Conservation (phyloP, 2,113 vertebrate genomes). For the Choloepus hoffmanni region DNA sequence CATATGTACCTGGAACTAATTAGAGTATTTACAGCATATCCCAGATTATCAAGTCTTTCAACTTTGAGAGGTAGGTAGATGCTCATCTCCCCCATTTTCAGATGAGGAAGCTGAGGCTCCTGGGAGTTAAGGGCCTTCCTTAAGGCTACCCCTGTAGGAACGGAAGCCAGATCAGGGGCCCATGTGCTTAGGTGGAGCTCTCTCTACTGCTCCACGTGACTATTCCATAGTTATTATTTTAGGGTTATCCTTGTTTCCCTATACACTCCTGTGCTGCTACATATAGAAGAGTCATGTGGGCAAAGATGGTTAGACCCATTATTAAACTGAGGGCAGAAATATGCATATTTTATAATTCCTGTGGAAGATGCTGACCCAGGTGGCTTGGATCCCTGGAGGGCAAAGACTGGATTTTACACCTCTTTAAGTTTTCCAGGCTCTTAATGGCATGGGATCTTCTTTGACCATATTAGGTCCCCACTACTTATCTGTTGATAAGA, state of each 20-base stretch:
- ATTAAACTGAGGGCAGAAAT: neutral
- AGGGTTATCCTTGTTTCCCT: neutral
- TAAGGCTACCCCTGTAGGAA: fast-evolving
- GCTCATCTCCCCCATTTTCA: neutral
- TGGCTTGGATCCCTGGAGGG: neutral
- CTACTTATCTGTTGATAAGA: neutral
- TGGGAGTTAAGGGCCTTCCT: fast-evolving
- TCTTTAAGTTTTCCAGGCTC: neutral
- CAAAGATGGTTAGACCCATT: neutral
- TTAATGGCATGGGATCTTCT: neutral
- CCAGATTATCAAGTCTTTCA: neutral
- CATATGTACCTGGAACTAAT: neutral
- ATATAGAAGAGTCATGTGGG: neutral
- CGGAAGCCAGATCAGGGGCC: neutral
- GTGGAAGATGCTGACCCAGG: neutral
- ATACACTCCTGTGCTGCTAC: neutral
- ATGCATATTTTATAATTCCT: neutral
- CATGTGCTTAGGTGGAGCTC: neutral
- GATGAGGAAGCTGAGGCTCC: neutral
- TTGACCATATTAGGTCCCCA: fast-evolving
- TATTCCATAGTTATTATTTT: neutral
- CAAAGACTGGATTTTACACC: neutral
- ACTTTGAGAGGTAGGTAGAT: neutral
- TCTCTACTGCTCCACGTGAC: neutral
- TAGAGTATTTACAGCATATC: fast-evolving